Evolutionary conservation across 2,888 invertebrate genomes (phyloP).

Genomic region (Coleophora deauratella): DNA sequence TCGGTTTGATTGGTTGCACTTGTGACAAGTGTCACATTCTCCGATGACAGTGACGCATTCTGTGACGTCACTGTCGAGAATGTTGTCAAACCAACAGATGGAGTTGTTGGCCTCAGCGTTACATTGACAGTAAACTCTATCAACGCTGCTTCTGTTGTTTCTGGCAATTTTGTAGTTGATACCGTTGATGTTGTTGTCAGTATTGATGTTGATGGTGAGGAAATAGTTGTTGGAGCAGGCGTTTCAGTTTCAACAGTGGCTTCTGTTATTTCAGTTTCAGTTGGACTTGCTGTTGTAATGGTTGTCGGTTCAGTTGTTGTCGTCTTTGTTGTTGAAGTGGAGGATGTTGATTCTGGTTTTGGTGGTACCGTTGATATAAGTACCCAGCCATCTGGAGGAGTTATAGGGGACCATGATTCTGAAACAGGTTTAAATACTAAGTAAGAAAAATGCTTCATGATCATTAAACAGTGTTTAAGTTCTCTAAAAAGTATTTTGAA

Average conservation of each 20-base stretch:
- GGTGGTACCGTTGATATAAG: slow-evolving; percentile 57
- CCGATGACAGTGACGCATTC: slow-evolving; percentile 18
- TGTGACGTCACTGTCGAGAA: slow-evolving; percentile 28
- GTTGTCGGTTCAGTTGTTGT: slow-evolving; percentile 37
- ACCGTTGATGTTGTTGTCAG: slow-evolving; percentile 10
- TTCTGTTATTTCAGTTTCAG: slow-evolving; percentile 5
- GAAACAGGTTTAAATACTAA: slow-evolving; percentile 28
- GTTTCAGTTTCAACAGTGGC: slow-evolving; percentile 3
- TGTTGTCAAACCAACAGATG: slow-evolving; percentile 31
- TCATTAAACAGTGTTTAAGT: too few relatives aligned
- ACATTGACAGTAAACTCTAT: slow-evolving; percentile 54
- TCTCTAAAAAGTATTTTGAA: too few relatives aligned
- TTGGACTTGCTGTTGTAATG: slow-evolving; percentile 16
- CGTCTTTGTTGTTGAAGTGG: slow-evolving; percentile 22
- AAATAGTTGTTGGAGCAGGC: slow-evolving; percentile 9
- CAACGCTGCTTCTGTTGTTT: slow-evolving; percentile 19
- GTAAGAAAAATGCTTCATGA: too few relatives aligned
- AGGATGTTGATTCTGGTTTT: slow-evolving; percentile 38
- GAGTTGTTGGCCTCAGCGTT: slow-evolving; percentile 24
- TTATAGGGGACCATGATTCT: slow-evolving; percentile 77
- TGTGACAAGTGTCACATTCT: neutral
- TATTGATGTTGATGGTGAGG: slow-evolving; percentile 9
- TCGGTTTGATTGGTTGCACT: slow-evolving; percentile 9
- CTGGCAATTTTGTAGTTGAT: slow-evolving; percentile 3
- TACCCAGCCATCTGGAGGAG: slow-evolving; percentile 80